Evolutionary conservation across 1,140 invertebrate species (phyloP).

Genomic region (Musca vetustissima): DNA sequence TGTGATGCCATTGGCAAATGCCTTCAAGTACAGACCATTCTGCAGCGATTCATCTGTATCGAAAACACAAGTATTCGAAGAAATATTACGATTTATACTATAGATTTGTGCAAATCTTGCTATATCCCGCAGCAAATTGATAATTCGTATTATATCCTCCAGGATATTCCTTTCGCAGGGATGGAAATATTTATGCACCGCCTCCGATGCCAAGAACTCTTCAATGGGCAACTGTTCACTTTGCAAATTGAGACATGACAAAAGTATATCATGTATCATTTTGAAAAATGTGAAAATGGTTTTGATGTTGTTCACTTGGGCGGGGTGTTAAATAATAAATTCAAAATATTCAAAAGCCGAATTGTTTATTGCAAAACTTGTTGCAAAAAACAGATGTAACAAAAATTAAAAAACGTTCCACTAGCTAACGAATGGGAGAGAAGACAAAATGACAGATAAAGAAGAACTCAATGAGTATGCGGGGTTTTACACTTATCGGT

Average conservation of each 20-base stretch:
- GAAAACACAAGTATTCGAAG: neutral
- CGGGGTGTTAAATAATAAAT: no score
- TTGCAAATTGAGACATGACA: slow-evolving; percentile 42
- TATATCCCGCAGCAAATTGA: slow-evolving; percentile 40
- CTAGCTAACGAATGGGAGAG: no score
- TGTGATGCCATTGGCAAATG: slow-evolving; percentile 64
- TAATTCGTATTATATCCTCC: slow-evolving; percentile 40
- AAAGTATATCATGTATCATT: slow-evolving; percentile 50
- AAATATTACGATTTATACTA: slow-evolving; percentile 14
- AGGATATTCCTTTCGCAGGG: slow-evolving; percentile 46
- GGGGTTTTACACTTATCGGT: no score
- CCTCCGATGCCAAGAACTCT: slow-evolving; percentile 37
- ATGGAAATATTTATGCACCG: slow-evolving; percentile 42
- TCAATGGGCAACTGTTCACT: slow-evolving; percentile 33
- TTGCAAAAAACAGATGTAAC: no score
- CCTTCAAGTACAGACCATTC: slow-evolving; percentile 62
- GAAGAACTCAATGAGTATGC: no score
- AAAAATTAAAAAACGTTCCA: no score
- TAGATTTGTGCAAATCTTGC: slow-evolving; percentile 35
- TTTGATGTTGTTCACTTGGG: no score
- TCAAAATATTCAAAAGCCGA: no score
- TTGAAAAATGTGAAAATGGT: no score
- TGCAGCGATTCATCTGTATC: slow-evolving; percentile 26
- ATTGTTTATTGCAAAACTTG: no score
- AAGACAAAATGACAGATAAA: no score